Evolutionary conservation across 2,888 invertebrate genomes (phyloP).

Genomic region (Sussaba pulchella): DNA sequence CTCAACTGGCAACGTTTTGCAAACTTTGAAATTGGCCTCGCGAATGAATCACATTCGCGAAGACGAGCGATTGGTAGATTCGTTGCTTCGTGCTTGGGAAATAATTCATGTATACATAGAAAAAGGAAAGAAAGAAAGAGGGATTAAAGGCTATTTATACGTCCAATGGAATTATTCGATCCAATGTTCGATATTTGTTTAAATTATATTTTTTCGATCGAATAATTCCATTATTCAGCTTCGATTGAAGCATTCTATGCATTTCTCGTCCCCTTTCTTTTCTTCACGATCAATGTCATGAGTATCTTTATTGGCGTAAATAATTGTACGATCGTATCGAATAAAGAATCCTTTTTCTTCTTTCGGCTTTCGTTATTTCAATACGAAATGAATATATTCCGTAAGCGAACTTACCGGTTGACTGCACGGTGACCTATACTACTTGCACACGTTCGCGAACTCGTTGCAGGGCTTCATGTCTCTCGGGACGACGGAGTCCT

Average conservation of each 20-base stretch:
- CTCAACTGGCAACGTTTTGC: constrained; percentile 24
- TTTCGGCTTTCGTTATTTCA: background rate
- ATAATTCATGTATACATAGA: background rate
- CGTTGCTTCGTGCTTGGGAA: background rate
- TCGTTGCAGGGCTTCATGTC: background rate
- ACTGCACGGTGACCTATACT: background rate
- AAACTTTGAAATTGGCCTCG: constrained; percentile 39
- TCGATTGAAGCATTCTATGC: no score
- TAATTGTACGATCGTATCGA: no score
- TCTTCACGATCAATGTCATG: no score
- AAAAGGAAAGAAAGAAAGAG: no score
- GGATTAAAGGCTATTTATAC: no score
- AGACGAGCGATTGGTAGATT: background rate
- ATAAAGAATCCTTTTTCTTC: background rate
- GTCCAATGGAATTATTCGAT: no score
- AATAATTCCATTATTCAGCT: no score
- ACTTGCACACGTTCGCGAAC: background rate
- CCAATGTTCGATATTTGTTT: no score
- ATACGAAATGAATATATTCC: background rate
- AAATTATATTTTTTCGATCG: no score
- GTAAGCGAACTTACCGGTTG: background rate
- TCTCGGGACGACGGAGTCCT: background rate
- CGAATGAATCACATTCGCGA: background rate
- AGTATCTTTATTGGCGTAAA: no score
- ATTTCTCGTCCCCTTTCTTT: no score